Conservation (phyloP, 2,888 invertebrate species). For the Drosophila atripex region DNA sequence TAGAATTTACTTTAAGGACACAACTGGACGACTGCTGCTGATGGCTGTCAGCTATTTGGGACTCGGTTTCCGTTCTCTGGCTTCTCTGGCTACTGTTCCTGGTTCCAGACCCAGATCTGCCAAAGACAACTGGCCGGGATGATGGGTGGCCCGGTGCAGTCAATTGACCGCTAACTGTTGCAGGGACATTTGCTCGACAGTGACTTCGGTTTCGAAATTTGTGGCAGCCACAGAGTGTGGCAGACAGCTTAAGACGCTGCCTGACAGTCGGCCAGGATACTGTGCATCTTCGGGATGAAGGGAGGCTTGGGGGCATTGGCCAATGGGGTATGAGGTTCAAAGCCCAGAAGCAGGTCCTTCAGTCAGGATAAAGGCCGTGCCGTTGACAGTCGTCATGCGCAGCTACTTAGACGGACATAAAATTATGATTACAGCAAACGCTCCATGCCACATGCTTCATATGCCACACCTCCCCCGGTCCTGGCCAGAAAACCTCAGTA, state of each 20-base stretch:
- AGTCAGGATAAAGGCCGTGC: slow-evolving; percentile 45
- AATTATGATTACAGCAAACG: slow-evolving; percentile 77
- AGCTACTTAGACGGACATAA: slow-evolving; percentile 79
- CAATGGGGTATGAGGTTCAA: background rate
- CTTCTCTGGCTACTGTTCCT: background rate
- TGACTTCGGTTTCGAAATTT: slow-evolving; percentile 19
- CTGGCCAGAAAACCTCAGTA: background rate
- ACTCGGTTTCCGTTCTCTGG: slow-evolving; percentile 5
- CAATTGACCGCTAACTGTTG: slow-evolving; percentile 50
- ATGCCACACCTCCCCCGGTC: background rate
- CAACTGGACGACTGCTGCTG: background rate
- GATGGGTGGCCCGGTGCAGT: slow-evolving; percentile 36
- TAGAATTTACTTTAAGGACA: background rate
- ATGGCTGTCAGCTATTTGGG: slow-evolving; percentile 18
- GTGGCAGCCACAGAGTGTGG: slow-evolving; percentile 35
- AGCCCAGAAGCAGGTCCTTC: slow-evolving; percentile 4
- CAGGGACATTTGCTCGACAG: slow-evolving; percentile 16
- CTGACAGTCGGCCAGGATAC: slow-evolving; percentile 44
- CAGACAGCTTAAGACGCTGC: slow-evolving; percentile 40
- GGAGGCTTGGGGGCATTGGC: background rate
- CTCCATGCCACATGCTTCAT: slow-evolving; percentile 72
- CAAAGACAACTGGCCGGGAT: slow-evolving; percentile 34
- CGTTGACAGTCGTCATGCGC: slow-evolving; percentile 73
- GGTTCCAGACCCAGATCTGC: slow-evolving; percentile 9
- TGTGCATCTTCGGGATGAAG: background rate